phyloP scores from a whole-genome alignment of 2,888 invertebrate genomes.

The Cephus sareptanus region DNA sequence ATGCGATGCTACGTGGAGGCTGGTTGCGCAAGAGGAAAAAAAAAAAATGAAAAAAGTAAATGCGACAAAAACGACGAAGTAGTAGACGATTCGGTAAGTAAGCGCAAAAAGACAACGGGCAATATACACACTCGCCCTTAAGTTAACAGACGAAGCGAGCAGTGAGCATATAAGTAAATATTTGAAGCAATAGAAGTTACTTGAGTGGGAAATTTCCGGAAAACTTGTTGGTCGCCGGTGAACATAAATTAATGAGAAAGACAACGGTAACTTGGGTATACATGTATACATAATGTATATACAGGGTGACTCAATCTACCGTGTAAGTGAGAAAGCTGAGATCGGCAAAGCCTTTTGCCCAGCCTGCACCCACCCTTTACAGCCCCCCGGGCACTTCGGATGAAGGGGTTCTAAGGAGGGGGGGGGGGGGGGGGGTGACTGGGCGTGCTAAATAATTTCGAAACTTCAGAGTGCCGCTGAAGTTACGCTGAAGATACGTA shows the following conservation, averaged over 20 bases:
- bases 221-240: conserved; percentile 5
- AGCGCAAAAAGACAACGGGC: neutral
- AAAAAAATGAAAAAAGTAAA: conserved; percentile 6
- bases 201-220: neutral
- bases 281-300: neutral
- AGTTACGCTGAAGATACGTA: neutral
- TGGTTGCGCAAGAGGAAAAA: neutral
- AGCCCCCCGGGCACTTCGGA: neutral
- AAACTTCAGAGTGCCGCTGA: neutral
- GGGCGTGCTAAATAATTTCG: conserved; percentile 26
- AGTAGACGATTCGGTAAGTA: neutral
- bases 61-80: neutral
- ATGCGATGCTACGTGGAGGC: neutral
- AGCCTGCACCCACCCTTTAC: neutral
- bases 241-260: conserved; percentile 39
- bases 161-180: neutral
- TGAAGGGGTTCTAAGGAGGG: conserved; percentile 18
- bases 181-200: conserved; percentile 9
- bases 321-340: neutral
- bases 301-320: neutral
- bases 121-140: neutral
- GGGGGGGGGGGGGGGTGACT: conserved; percentile 21
- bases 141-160: neutral
- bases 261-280: conserved; percentile 20
- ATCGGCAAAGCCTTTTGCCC: neutral